These are phyloP conservation scores for Vanessa cardui DNA, from an alignment of 2,888 invertebrate species.

Conservation along the genomic window DNA sequence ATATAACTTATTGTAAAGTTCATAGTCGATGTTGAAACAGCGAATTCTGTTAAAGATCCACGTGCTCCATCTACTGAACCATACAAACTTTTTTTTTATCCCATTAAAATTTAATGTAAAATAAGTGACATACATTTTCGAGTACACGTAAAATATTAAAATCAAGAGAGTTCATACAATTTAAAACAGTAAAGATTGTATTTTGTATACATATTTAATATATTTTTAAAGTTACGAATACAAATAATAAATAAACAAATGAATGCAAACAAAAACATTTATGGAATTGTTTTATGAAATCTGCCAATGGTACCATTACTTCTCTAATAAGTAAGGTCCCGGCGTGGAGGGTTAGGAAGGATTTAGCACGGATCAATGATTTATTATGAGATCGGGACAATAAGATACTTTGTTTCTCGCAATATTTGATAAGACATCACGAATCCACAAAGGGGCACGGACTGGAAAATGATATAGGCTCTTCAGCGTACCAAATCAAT, in stretches of 20 bases:
- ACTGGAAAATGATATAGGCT: conserved; percentile 39
- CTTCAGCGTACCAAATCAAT: background rate
- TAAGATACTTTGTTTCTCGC: conserved; percentile 61
- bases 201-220: too few relatives aligned
- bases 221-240: background rate
- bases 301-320: conserved; percentile 29
- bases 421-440: conserved; percentile 70
- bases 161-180: too few relatives aligned
- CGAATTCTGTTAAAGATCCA: too few relatives aligned
- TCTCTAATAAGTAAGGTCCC: conserved; percentile 33
- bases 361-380: conserved; percentile 62
- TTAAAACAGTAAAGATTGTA: too few relatives aligned
- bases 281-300: conserved; percentile 23
- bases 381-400: conserved; percentile 69
- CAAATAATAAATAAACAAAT: background rate
- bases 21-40: too few relatives aligned
- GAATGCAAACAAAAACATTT: background rate
- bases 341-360: conserved; percentile 32
- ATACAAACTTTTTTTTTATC: too few relatives aligned
- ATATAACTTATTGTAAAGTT: too few relatives aligned
- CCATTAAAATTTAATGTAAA: background rate
- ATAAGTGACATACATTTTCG: too few relatives aligned
- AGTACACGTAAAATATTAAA: too few relatives aligned
- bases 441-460: conserved; percentile 57
- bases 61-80: too few relatives aligned